Conservation (phyloP, 2,888 invertebrate genomes). For the Tetheella fluctuosa region DNA sequence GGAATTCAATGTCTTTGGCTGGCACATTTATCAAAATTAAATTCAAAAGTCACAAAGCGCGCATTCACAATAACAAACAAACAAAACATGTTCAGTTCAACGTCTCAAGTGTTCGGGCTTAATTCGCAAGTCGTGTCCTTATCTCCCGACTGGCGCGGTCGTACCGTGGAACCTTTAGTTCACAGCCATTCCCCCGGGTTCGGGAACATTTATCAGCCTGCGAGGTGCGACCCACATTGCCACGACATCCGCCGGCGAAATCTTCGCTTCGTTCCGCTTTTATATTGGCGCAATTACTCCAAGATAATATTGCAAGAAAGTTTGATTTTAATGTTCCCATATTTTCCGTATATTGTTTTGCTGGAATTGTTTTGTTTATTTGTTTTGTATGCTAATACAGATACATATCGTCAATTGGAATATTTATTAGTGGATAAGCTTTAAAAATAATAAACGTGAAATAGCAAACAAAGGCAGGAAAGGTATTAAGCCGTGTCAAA, state of each 20-base stretch:
- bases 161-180: constrained; percentile 49
- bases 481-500: too few species aligned
- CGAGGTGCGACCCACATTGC: constrained; percentile 66
- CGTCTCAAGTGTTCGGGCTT: constrained; percentile 49
- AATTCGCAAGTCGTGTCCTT: constrained; percentile 50
- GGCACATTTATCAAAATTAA: too few species aligned
- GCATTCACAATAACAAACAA: too few species aligned
- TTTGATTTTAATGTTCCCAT: constrained; percentile 47
- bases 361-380: neutral
- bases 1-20: too few species aligned
- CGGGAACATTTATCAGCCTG: constrained; percentile 72
- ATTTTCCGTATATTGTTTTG: constrained; percentile 45
- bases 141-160: constrained; percentile 42
- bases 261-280: constrained; percentile 24
- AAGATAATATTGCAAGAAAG: constrained; percentile 49
- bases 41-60: constrained; percentile 22
- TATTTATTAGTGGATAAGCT: too few species aligned
- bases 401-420: too few species aligned
- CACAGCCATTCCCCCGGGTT: constrained; percentile 60
- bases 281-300: constrained; percentile 28
- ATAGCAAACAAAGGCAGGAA: too few species aligned
- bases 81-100: constrained; percentile 33
- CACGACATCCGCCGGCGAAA: constrained; percentile 61
- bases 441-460: too few species aligned
- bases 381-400: too few species aligned